Evolutionary conservation across 2,797 vertebrate species (phyloP).

Genomic region (Gorsachius magnificus): DNA sequence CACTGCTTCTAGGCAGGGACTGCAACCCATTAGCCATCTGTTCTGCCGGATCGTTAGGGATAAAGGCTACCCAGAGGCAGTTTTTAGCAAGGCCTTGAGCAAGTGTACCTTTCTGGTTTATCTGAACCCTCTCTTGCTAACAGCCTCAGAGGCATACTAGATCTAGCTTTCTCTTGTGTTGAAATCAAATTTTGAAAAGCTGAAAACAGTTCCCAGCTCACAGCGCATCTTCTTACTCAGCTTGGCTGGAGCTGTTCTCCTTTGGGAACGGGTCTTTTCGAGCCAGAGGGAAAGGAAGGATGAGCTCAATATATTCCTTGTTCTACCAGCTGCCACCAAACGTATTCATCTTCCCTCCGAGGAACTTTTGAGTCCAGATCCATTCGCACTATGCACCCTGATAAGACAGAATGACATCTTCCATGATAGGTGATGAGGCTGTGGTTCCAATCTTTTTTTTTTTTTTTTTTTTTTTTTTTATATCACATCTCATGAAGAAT

Average conservation of each 20-base stretch:
- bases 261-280: conserved; percentile 19
- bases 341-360: conserved; percentile 12
- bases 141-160: not conserved
- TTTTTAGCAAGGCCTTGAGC: not conserved
- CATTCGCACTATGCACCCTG: not conserved
- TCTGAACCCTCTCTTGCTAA: not conserved
- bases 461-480: not conserved
- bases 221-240: not conserved
- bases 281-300: conserved; percentile 22
- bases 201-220: not conserved
- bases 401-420: conserved; percentile 55
- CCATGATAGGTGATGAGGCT: conserved; percentile 19
- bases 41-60: not conserved
- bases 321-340: conserved; percentile 54
- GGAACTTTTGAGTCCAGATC: conserved; percentile 10
- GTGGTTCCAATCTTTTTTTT: not conserved
- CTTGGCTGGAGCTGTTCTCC: conserved; percentile 22
- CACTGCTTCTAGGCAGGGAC: conserved; percentile 28
- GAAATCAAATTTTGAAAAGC: not conserved
- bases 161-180: not conserved
- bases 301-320: conserved; percentile 29
- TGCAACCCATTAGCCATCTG: conserved; percentile 61
- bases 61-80: not conserved
- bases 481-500: conserved; percentile 20
- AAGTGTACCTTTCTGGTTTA: not conserved